Conservation (phyloP, 2,797 vertebrate genomes). For the Falco peregrinus region DNA sequence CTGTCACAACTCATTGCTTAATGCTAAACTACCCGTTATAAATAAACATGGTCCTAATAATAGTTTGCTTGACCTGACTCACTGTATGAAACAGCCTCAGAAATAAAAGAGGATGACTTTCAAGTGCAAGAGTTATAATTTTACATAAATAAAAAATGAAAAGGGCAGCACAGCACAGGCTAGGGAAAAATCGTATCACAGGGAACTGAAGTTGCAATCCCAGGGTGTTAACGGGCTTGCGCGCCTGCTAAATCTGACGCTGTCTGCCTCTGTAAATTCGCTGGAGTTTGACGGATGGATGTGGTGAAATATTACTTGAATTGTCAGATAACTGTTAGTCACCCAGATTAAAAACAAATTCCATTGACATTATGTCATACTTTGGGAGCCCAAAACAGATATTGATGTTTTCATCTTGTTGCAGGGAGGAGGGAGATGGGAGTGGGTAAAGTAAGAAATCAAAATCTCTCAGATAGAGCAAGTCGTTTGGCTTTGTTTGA, state of each 20-base stretch:
- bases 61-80: constrained; percentile 67
- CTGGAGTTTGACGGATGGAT: constrained; percentile 32
- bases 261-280: not conserved
- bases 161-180: constrained; percentile 45
- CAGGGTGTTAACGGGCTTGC: constrained; percentile 23
- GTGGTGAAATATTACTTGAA: constrained; percentile 53
- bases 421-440: constrained; percentile 27
- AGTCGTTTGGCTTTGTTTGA: constrained; percentile 29
- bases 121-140: constrained; percentile 20
- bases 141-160: constrained; percentile 52
- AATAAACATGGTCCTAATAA: constrained; percentile 74
- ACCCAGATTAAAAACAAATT: constrained; percentile 58
- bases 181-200: not conserved
- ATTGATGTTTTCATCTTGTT: constrained; percentile 60
- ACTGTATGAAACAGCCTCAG: constrained; percentile 48
- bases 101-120: constrained; percentile 61
- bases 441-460: constrained; percentile 45
- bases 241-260: constrained; percentile 13
- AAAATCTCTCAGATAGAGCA: constrained; percentile 11
- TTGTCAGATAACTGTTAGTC: constrained; percentile 66
- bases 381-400: constrained; percentile 33
- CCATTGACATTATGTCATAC: constrained; percentile 48
- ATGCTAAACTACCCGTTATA: constrained; percentile 67
- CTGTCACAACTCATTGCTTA: constrained; percentile 58
- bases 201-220: not conserved